These are phyloP conservation scores for Caenorhabditis sp. DNA, from an alignment of 2,888 invertebrate species.

Conservation along the genomic window DNA sequence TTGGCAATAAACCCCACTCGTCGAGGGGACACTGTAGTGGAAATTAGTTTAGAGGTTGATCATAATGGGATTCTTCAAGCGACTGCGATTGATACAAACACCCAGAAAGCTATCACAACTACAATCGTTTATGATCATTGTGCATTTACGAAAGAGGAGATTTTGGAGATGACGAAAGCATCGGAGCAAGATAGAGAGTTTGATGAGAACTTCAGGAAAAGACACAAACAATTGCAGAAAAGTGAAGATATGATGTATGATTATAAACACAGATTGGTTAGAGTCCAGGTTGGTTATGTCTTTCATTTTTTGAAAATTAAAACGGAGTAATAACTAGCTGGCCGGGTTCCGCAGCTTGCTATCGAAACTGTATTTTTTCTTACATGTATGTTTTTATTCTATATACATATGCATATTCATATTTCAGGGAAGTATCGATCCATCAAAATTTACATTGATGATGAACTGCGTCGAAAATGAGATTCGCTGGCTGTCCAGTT, in stretches of 20 bases:
- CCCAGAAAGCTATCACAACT: conserved; percentile 18
- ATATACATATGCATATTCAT: no score
- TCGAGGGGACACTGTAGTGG: conserved; percentile 30
- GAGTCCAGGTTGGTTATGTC: conserved; percentile 11
- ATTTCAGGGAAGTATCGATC: conserved; percentile 26
- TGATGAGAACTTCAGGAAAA: conserved; percentile 19
- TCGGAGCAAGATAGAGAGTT: conserved; percentile 18
- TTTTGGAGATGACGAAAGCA: conserved; percentile 16
- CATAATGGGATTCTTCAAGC: conserved; percentile 42
- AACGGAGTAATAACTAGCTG: no score
- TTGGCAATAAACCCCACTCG: conserved; percentile 11
- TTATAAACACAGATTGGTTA: conserved; percentile 32
- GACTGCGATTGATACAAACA: conserved; percentile 22
- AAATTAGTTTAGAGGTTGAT: conserved; percentile 28
- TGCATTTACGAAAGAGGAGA: conserved; percentile 31
- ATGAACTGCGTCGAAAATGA: conserved; percentile 18
- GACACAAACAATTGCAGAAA: conserved; percentile 36
- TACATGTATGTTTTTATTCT: not conserved
- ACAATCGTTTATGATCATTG: conserved; percentile 39
- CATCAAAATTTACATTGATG: conserved; percentile 10
- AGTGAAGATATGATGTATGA: conserved; percentile 36
- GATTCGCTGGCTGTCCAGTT: conserved; percentile 25
- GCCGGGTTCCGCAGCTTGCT: no score
- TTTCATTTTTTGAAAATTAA: no score
- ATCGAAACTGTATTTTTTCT: no score